Conservation (phyloP, 2,797 vertebrate genomes). For the Gambusia yucatana region DNA sequence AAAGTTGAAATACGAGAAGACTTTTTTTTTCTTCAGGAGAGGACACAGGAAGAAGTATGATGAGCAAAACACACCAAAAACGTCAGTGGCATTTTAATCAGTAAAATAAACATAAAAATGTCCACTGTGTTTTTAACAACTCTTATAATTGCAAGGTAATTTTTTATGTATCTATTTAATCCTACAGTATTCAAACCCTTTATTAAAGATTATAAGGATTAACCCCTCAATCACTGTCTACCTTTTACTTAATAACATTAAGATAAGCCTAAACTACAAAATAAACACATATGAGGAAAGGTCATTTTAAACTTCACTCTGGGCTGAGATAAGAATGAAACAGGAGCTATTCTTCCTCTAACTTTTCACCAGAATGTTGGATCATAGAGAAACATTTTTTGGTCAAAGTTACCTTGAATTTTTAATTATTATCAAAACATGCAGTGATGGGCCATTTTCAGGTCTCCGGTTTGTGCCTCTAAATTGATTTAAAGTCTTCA, state of each 20-base stretch:
- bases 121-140: neutral
- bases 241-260: neutral
- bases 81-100: neutral
- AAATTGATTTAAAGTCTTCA: neutral
- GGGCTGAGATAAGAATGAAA: neutral
- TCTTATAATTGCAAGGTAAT: neutral
- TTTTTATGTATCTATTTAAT: neutral
- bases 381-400: neutral
- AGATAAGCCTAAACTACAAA: neutral
- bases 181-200: neutral
- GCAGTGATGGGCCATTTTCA: neutral
- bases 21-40: conserved; percentile 61
- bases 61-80: neutral
- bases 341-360: neutral
- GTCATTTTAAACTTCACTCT: neutral
- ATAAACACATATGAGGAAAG: neutral
- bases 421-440: neutral
- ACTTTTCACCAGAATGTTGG: neutral
- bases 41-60: conserved; percentile 45
- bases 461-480: neutral
- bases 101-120: neutral
- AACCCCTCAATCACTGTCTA: neutral
- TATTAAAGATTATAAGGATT: neutral
- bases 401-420: neutral
- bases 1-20: conserved; percentile 86